Conservation (phyloP, 1,140 invertebrate genomes). For the Philopotamus ludificatus region DNA sequence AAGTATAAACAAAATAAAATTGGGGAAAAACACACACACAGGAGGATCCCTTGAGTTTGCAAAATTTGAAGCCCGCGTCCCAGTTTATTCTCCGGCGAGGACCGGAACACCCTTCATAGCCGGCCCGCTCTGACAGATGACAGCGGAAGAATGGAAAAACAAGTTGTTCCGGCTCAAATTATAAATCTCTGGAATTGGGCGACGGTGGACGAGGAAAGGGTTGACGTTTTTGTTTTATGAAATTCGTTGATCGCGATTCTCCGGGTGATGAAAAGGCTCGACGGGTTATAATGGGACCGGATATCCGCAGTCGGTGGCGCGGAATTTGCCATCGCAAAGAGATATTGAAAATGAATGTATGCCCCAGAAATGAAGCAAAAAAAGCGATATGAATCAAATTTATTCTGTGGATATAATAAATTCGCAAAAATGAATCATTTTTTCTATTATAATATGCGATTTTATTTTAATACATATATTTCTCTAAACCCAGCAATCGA, state of each 20-base stretch:
- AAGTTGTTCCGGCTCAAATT: slow-evolving; percentile 37
- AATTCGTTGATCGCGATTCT: not conserved
- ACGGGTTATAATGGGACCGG: slow-evolving; percentile 5
- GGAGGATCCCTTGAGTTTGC: not conserved
- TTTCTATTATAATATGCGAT: no score
- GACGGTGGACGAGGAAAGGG: slow-evolving; percentile 16
- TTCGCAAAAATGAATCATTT: no score
- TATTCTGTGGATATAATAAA: no score
- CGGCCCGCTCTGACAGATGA: slow-evolving; percentile 34
- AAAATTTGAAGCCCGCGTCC: not conserved
- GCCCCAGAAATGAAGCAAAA: no score
- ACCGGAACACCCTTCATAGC: slow-evolving; percentile 9
- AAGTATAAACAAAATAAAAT: no score
- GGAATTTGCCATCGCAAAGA: not conserved
- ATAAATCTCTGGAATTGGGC: slow-evolving; percentile 25
- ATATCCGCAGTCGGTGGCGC: slow-evolving; percentile 3
- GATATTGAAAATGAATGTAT: not conserved
- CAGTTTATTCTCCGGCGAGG: not conserved
- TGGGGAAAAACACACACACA: no score
- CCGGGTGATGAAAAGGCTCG: slow-evolving; percentile 11
- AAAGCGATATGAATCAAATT: no score
- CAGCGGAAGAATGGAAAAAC: slow-evolving; percentile 39
- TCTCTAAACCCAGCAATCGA: no score
- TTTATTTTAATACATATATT: no score
- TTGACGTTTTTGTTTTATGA: slow-evolving; percentile 35